Evolutionary conservation across 2,113 vertebrate genomes (phyloP).

Genomic region (Riparia riparia): DNA sequence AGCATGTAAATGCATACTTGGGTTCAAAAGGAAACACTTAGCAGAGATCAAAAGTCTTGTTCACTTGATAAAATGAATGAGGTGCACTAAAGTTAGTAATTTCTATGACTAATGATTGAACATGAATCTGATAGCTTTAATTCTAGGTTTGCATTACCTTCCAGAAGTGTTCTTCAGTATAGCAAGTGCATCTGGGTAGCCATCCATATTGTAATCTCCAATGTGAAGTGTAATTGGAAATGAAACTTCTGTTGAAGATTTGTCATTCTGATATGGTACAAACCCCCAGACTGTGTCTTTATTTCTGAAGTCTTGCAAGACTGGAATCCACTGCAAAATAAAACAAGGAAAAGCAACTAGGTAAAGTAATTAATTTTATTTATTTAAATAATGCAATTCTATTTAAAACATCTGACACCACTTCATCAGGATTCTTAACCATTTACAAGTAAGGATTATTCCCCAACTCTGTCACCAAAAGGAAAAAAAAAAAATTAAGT

Average conservation of each 20-base stretch:
- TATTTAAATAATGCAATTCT: not conserved
- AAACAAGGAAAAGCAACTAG: not conserved
- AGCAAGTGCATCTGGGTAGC: slow-evolving; percentile 94
- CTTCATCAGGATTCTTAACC: not conserved
- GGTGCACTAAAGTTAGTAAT: not conserved
- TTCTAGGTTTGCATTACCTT: slow-evolving; percentile 77
- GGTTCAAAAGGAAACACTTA: not conserved
- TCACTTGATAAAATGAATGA: not conserved
- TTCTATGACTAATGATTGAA: not conserved
- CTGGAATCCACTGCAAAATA: slow-evolving; percentile 83
- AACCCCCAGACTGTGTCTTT: slow-evolving; percentile 90
- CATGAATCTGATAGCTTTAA: not conserved
- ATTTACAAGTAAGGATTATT: not conserved
- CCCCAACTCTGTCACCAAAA: not conserved
- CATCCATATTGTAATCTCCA: slow-evolving; percentile 98
- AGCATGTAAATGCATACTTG: not conserved
- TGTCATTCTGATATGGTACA: slow-evolving; percentile 63
- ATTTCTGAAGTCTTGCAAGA: slow-evolving; percentile 87
- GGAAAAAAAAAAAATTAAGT: not conserved
- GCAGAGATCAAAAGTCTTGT: not conserved
- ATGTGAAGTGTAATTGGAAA: slow-evolving; percentile 88
- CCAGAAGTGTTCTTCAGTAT: slow-evolving; percentile 88
- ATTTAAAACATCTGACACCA: not conserved
- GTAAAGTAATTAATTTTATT: not conserved
- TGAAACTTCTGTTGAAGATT: slow-evolving; percentile 31